Base-by-base conservation (phyloP, 1,140 invertebrate genomes). In the Megalonaias nervosa region DNA sequence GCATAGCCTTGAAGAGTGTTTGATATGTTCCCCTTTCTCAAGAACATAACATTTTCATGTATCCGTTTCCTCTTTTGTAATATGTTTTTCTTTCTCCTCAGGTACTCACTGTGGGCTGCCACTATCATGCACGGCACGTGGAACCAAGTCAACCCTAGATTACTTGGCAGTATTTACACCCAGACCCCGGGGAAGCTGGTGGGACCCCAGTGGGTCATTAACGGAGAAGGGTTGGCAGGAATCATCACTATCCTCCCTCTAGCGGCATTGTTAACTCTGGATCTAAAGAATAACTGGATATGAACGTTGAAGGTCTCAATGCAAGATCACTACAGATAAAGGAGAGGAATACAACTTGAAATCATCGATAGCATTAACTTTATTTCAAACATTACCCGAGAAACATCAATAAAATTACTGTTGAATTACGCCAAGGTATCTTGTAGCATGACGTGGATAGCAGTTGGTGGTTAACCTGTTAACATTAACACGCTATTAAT, bases 91-190 rank as follows among this genome's bases (percentile, higher is more conserved):
- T n/a, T 48, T 13, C 17, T 67, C 76, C 80, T 56, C 80, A 85
- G 84, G 26, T 82, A 82, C 55, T 82, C 80, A 1, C 0, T 85
- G 16, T 85, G 82, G 82, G 60, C 82, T 0, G 68, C 71, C 56
- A 77, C 75, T 9, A 57, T 81, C 2, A 81, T 85, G 79, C 84
- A 85, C 56, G 72, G 58, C n/a, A 65, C 75, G 23, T 85, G 84
- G 84, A 85, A 85, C 58, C 59, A 66, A 1, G 38, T 84, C 31
- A 85, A 85, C 26, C 84, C 84, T 5, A 57, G 1, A 0, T 48
- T 82, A 1, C 61, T 85, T 14, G 84, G 84, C 3, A 85, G 84
- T 74, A 85, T 85, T 26, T 85, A 85, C 48, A 82, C 79, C 3
- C 77, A 85, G 16, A 76, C 75, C 0, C 82, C 84, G 0, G 84